Evolutionary conservation across 2,797 vertebrate species (phyloP).

Genomic region (Phoxinus dragarum): DNA sequence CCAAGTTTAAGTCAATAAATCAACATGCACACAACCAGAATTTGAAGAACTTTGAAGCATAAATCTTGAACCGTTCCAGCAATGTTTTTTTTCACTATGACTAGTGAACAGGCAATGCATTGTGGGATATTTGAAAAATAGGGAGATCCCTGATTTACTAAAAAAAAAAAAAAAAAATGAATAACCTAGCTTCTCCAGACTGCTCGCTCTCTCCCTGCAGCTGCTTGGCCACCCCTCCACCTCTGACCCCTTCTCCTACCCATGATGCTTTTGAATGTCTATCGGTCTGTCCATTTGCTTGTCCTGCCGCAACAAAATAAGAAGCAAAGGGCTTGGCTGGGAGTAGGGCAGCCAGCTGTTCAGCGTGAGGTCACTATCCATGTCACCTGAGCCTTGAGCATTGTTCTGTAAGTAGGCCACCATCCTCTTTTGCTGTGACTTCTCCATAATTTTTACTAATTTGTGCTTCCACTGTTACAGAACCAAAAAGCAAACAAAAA

Average conservation of each 20-base stretch:
- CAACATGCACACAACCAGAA: not conserved
- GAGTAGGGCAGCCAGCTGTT: constrained; percentile 94
- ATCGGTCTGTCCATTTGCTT: constrained; percentile 94
- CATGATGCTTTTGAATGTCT: constrained; percentile 97
- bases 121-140: constrained; percentile 95
- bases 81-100: constrained; percentile 13
- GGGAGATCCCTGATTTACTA: constrained; percentile 91
- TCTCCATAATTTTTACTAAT: constrained; percentile 67
- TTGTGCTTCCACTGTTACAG: constrained; percentile 57
- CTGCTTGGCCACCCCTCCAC: constrained; percentile 93
- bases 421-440: constrained; percentile 86
- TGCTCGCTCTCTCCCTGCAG: constrained; percentile 93
- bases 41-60: not conserved
- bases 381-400: constrained; percentile 89
- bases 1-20: not conserved
- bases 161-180: constrained; percentile 78
- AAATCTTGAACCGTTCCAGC: not conserved
- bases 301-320: constrained; percentile 87
- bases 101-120: not conserved
- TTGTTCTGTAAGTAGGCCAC: constrained; percentile 98
- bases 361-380: constrained; percentile 95
- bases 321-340: constrained; percentile 90
- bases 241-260: constrained; percentile 85
- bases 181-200: constrained; percentile 91
- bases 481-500: constrained; percentile 40